Evolutionary conservation across 2,797 vertebrate species (phyloP).

Genomic region (Helicolenus hilgendorfi): DNA sequence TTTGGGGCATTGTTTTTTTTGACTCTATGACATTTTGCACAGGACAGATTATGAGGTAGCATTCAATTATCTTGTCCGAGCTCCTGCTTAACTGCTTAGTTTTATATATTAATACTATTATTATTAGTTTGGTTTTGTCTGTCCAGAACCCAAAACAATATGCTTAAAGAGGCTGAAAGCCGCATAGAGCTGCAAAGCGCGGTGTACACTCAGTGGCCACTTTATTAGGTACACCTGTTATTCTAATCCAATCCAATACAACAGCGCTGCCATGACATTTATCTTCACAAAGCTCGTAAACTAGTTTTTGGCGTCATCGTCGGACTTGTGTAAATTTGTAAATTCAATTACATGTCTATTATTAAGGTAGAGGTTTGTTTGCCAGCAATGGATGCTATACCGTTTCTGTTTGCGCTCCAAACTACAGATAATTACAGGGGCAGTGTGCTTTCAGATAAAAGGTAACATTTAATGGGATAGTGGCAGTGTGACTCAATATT

Average conservation of each 20-base stretch:
- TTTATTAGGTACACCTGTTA: no score
- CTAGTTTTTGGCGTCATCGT: background rate
- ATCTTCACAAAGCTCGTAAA: background rate
- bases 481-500: slow-evolving; percentile 51
- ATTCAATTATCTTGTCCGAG: background rate
- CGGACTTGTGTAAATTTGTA: background rate
- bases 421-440: slow-evolving; percentile 31
- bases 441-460: slow-evolving; percentile 58
- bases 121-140: background rate
- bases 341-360: background rate
- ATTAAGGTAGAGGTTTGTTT: slow-evolving; percentile 2
- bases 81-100: background rate
- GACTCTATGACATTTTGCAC: background rate
- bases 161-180: no score
- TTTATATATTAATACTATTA: background rate
- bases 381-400: background rate
- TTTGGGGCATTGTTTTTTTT: background rate
- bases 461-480: slow-evolving; percentile 57
- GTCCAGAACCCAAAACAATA: no score
- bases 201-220: no score
- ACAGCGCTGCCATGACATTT: no score
- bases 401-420: slow-evolving; percentile 12
- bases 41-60: background rate
- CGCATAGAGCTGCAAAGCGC: no score
- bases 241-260: background rate